Evolutionary conservation across 2,113 vertebrate genomes (phyloP).

Genomic region (Pseudorectes ferrugineus): DNA sequence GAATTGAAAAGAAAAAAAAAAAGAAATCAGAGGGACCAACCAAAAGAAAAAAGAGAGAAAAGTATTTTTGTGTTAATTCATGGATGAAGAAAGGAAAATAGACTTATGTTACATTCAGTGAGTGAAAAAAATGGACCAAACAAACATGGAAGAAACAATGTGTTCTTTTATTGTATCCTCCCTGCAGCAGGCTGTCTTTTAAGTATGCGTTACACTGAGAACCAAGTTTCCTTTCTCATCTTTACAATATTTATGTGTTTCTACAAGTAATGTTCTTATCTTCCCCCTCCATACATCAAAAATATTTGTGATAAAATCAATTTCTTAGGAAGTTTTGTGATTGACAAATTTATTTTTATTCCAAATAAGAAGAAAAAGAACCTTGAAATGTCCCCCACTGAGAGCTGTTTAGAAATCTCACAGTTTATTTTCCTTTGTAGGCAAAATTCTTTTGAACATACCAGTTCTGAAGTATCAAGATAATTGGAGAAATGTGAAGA

Average conservation of each 20-base stretch:
- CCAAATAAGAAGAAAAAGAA: not conserved
- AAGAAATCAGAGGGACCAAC: fast-evolving
- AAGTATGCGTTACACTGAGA: not conserved
- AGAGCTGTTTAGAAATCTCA: not conserved
- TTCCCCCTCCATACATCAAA: not conserved
- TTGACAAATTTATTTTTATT: not conserved
- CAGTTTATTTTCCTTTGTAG: not conserved
- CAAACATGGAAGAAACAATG: not conserved
- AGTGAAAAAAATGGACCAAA: not conserved
- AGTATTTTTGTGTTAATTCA: not conserved
- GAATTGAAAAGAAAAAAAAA: not conserved
- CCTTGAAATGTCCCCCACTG: not conserved
- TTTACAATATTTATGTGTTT: not conserved
- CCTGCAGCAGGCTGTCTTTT: not conserved
- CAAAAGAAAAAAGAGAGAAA: not conserved
- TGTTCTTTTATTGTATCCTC: not conserved
- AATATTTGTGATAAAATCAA: not conserved
- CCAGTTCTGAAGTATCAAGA: not conserved
- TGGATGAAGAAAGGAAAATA: not conserved
- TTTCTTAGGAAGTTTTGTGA: not conserved
- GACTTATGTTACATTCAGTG: not conserved
- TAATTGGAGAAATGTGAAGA: not conserved
- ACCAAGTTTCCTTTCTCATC: not conserved
- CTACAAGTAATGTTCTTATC: not conserved
- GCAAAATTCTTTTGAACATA: not conserved